Evolutionary conservation across 2,113 vertebrate species (phyloP), one percentile per base, ranked within the genome.

Genomic region (Urocynchramus pylzowi): DNA sequence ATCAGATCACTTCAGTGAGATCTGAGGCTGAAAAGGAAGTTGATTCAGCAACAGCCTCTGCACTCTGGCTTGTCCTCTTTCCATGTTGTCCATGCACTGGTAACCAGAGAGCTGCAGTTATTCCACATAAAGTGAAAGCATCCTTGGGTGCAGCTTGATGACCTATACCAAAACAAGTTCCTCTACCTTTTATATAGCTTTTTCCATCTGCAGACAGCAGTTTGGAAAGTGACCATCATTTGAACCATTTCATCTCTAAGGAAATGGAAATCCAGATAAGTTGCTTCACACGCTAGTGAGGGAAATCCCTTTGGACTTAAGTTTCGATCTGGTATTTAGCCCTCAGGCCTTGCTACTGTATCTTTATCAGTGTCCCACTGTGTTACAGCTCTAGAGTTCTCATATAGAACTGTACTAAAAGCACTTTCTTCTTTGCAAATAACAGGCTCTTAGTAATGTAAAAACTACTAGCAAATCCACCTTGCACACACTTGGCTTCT

Each of bases 301-400:
- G 8, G 20, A 67, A 56, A 67, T 47, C 12, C 2, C 24, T 45
- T 65, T 45, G 37, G 41, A 70, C 13, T 45, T 67, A 65, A 41
- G 10, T 61, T 80, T 84, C 7, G 3, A 13, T 13, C 16, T 60
- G 11, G 3, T 84, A 11, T 75, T 93, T 65, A 79, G 19, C 16
- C 33, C 17, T 60, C 42, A 52, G 26, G 20, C 37, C 59, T 84
- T 68, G 37, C 42, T 77, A 27, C 19, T 67, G 30, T 53, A 26
- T 52, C 1, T 0, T n/a, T 76, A 17, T 39, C 5, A 3, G 33
- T 15, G 8, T 9, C 10, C 19, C 30, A 30, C 11, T 19, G 22
- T 59, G 22, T 49, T 59, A 60, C 33, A 84, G 31, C 18, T 49
- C 27, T 49, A 49, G 18, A 70, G 8, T 6, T 77, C 47, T 84